Base-by-base conservation (phyloP, 2,888 invertebrate genomes). In the Cataglyphis albicans region DNA sequence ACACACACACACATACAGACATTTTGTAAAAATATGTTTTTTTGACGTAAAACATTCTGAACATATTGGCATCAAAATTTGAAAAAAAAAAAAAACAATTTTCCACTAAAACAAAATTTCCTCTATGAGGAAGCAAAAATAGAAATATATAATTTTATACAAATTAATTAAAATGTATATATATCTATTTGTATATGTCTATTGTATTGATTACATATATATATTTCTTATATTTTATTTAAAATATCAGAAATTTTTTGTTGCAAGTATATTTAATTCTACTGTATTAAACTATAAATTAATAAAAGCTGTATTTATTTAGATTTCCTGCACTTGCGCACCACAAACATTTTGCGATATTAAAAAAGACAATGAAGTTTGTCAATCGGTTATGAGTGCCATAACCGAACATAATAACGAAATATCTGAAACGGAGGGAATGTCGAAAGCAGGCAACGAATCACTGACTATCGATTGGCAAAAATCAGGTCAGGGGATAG, bases 301-400 rank as follows among this genome's bases (percentile, higher is more conserved):
- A 38, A 70, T 57, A 32, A 44, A 41, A 70, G 15, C 29, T 35
- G 0, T 5, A 38, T 52, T 44, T 52, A 38, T 73, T 73, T 44
- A 81, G 81, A 48, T 38, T 41, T 15, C 73, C 15, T 81, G 75
- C 18, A 67, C 80, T 15, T 84, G 82, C 25, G 78, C 84, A 18
- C 78, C 87, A 10, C 75, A 73, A 15, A 84, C 35, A n/a, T 81
- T 81, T 0, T 73, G 38, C 7, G 44, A 81, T 3, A 15, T 55
- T 6, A 73, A 12, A n/a, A 57, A 2, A 29, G 82, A 81, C 2
- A 76, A 48, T 59, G 48, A 41, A n/a, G 0, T 18, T 41, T 38
- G 59, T 32, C 65, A 73, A 1, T 44, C 63, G 6, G 68, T 32
- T 9, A 63, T 57, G 18, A 75, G 10, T 18, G 41, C 29, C 12